Evolutionary conservation across 1,140 invertebrate genomes (phyloP), one percentile per base, ranked within the genome.

Genomic region (Drosophila arizonae): DNA sequence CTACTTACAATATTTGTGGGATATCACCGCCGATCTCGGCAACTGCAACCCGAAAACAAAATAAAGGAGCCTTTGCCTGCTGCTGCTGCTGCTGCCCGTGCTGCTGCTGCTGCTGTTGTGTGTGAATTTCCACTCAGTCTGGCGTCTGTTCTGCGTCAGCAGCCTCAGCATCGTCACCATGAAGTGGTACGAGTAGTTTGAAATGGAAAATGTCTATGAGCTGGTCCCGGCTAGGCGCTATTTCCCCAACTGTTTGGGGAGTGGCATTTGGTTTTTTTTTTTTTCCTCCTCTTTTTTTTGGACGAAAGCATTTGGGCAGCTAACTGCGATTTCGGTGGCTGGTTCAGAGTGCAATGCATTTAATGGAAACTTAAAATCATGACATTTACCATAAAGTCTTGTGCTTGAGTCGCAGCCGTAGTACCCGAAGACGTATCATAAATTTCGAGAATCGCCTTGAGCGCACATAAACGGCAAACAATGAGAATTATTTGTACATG

Each of bases 1-100:
- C 82, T 88, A 76, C 84, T 82, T 88, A 87, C 82, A 86, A 86
- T 86, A 87, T 88, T 88, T 87, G 82, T 74, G 77, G 76, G 72
- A 82, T 87, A 87, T 87, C 82, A 82, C 72, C 77, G 81, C 66
- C 82, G 82, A 87, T 87, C 82, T 88, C 45, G 43, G 79, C 78
- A 81, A 78, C 81, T 78, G 81, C 81, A 79, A 66, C 77, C 71
- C 73, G 39, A 72, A 72, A 65, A 43, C 68, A 66, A 61, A 61
- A 62, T 62, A 69, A 73, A 62, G 51, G 65, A 73, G 71, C 57
- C 43, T 41, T 62, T 55, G 54, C 60, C 71, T 45, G 60, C 72
- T 74, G 41, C 69, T 43, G 72, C 76, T 77, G n/a, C n/a, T n/a
- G n/a, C n/a, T n/a, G n/a, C n/a, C n/a, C n/a, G n/a, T n/a, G n/a